Evolutionary conservation across 2,113 vertebrate genomes (phyloP).

Genomic region (Notarius lentiginosus): DNA sequence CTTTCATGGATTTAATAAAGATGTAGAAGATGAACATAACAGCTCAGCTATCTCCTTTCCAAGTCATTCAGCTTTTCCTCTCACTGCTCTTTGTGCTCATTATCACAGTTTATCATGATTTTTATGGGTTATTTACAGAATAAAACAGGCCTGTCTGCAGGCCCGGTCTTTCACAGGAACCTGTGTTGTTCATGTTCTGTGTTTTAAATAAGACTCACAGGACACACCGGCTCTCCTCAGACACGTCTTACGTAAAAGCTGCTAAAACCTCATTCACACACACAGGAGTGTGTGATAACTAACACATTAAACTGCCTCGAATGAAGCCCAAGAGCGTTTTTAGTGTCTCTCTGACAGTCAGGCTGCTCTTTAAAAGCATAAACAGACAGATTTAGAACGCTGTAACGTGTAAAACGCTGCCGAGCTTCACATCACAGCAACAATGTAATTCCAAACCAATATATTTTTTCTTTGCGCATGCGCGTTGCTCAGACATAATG

Average conservation of each 20-base stretch:
- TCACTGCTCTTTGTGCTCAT: neutral
- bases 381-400: neutral
- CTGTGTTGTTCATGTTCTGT: neutral
- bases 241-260: neutral
- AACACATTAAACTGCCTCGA: neutral
- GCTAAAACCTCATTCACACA: slow-evolving; percentile 9
- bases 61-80: neutral
- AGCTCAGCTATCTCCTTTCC: neutral
- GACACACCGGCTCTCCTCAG: neutral
- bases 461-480: slow-evolving; percentile 59
- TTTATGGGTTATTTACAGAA: neutral
- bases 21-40: too few relatives aligned
- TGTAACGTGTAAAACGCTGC: neutral
- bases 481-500: slow-evolving; percentile 68
- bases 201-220: neutral
- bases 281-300: neutral
- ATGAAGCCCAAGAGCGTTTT: neutral
- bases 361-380: neutral
- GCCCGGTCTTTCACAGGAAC: neutral
- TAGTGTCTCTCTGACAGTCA: neutral
- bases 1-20: too few relatives aligned
- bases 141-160: neutral
- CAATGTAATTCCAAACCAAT: slow-evolving; percentile 33
- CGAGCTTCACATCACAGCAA: slow-evolving; percentile 5
- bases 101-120: neutral